These are phyloP conservation scores for Oceanodroma tethys DNA, from an alignment of 2,113 vertebrate species.

Conservation along the genomic window DNA sequence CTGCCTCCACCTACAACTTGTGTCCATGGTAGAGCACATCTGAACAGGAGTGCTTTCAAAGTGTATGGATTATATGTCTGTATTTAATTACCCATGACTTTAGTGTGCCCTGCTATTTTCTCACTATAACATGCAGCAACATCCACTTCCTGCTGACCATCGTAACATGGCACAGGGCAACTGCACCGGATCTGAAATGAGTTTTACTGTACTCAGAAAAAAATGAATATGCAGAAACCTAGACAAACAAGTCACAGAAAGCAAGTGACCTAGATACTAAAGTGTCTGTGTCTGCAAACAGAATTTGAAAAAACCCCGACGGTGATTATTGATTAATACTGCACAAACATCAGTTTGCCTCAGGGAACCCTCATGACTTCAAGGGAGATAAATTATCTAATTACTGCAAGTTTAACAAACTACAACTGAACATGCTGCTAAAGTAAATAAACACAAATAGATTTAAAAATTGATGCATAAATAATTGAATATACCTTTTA, in stretches of 20 bases:
- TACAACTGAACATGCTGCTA: neutral
- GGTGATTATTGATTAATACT: constrained; percentile 34
- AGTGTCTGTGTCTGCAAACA: constrained; percentile 2
- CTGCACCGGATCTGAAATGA: neutral
- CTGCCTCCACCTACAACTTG: neutral
- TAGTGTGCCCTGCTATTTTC: neutral
- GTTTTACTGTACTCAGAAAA: neutral
- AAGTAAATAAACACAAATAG: constrained; percentile 14
- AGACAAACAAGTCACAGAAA: neutral
- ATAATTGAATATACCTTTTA: neutral
- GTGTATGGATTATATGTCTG: neutral
- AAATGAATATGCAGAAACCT: neutral
- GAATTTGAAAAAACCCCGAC: neutral
- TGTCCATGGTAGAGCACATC: neutral
- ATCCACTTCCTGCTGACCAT: neutral
- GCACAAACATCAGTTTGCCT: constrained; percentile 37
- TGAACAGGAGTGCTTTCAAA: neutral
- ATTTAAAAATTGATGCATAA: neutral
- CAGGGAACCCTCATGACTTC: neutral
- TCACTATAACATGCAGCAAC: neutral
- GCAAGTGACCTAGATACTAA: constrained; percentile 40
- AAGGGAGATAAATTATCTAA: neutral
- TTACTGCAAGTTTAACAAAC: constrained; percentile 16
- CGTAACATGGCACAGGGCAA: rapidly evolving
- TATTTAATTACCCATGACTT: neutral